Base-by-base conservation (phyloP, 2,888 invertebrate species). In the Sinopyrophorus schimmeli region DNA sequence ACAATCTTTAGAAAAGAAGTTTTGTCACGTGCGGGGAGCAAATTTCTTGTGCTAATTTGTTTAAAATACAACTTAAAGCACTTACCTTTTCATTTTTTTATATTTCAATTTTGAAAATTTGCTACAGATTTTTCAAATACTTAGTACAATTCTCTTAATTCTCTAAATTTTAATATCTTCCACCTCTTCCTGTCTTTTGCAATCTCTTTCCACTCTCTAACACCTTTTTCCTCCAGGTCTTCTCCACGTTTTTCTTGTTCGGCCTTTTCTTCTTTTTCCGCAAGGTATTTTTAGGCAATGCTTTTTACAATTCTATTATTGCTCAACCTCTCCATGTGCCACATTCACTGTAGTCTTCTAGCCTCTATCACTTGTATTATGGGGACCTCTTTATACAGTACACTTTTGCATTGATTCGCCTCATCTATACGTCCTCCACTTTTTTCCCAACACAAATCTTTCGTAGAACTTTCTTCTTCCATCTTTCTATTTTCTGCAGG, bases 321-420 rank as follows among this genome's bases (percentile, higher is more conserved):
- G 5, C 10, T 10, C 32, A 32, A n/a, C 31, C 31, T 31, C 31
- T 31, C 31, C 31, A 31, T 16, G 17, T 31, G 31, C 17, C 17
- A 18, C n/a, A n/a, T 5, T 18, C 6, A 18, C 18, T 18, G 18
- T 6, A 18, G 18, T 18, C 18, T 18, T 18, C 18, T n/a, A n/a
- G n/a, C 17, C 17, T 31, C 17, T 31, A 31, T 31, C 9, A 31
- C 16, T 31, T 31, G 31, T 4, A 7, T 31, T 31, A 31, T 31
- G 31, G 31, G n/a, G 15, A 17, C 31, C n/a, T 31, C 31, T 7
- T 31, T 31, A 9, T 31, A 16, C 31, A 31, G 17, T 16, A 31
- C 15, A 16, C 16, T 31, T 14, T 11, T 4, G 16, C 17, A 16
- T 31, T 31, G 15, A 17, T 31, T 7, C 31, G 16, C 17, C 16